These are phyloP conservation scores for Coreoperca whiteheadi DNA, from an alignment of 2,113 vertebrate species.

Conservation along the genomic window DNA sequence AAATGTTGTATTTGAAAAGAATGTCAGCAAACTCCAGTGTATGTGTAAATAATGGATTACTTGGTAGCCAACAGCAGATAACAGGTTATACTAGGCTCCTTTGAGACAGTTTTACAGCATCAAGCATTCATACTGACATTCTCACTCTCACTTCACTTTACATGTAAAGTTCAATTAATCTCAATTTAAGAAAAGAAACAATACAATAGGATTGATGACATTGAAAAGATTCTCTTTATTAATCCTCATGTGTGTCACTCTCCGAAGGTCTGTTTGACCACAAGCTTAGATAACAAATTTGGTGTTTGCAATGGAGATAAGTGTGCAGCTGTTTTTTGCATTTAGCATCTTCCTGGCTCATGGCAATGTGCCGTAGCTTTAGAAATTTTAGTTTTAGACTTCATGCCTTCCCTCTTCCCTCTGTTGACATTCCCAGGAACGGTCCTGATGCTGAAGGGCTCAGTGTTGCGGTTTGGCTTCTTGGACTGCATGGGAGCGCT, in stretches of 20 bases:
- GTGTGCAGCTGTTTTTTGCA: background rate
- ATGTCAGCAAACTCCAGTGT: background rate
- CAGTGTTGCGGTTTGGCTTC: constrained; percentile 91
- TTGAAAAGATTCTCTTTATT: background rate
- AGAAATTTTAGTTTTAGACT: background rate
- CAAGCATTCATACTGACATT: background rate
- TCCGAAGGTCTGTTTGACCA: background rate
- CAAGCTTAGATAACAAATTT: background rate
- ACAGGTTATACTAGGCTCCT: background rate
- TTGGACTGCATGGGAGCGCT: constrained; percentile 90
- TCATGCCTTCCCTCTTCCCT: background rate
- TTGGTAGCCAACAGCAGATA: background rate
- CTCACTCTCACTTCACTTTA: background rate
- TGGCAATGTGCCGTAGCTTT: background rate
- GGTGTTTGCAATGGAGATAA: background rate
- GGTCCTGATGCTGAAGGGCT: constrained; percentile 92
- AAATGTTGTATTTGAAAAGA: constrained; percentile 7
- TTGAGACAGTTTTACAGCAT: background rate
- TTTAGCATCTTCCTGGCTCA: background rate
- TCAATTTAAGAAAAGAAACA: background rate
- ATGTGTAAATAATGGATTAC: background rate
- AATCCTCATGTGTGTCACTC: background rate
- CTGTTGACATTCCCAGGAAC: constrained; percentile 83
- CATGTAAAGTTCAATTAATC: background rate
- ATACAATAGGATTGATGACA: background rate